Conservation (phyloP, 1,140 invertebrate species). For the Parasteatoda tepidariorum region DNA sequence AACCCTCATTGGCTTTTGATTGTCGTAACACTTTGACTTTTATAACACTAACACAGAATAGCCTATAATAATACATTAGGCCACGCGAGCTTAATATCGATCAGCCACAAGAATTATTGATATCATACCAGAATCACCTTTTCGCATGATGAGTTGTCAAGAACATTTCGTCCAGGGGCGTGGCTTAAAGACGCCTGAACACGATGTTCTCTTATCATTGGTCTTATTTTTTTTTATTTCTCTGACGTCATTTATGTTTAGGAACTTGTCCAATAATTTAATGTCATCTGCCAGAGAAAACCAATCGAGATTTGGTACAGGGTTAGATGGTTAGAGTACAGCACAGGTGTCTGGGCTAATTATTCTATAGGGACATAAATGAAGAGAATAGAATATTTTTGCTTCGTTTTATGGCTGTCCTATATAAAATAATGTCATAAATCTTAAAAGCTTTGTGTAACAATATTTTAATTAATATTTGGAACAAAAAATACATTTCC, state of each 20-base stretch:
- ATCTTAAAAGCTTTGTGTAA: too few relatives aligned
- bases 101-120: neutral
- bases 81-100: neutral
- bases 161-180: neutral
- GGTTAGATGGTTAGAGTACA: too few relatives aligned
- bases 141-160: conserved; percentile 33
- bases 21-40: neutral
- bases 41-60: neutral
- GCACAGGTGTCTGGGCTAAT: too few relatives aligned
- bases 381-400: neutral
- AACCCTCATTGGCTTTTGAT: too few relatives aligned
- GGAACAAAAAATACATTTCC: too few relatives aligned
- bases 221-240: neutral
- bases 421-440: too few relatives aligned
- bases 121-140: neutral
- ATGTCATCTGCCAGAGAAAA: neutral
- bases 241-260: neutral
- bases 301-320: neutral
- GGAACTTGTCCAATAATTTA: neutral
- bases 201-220: neutral
- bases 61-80: neutral
- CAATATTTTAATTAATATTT: too few relatives aligned
- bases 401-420: too few relatives aligned
- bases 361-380: neutral
- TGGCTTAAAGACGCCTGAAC: neutral